Conservation (phyloP, 2,113 vertebrate species). For the Irena cyanogastra region DNA sequence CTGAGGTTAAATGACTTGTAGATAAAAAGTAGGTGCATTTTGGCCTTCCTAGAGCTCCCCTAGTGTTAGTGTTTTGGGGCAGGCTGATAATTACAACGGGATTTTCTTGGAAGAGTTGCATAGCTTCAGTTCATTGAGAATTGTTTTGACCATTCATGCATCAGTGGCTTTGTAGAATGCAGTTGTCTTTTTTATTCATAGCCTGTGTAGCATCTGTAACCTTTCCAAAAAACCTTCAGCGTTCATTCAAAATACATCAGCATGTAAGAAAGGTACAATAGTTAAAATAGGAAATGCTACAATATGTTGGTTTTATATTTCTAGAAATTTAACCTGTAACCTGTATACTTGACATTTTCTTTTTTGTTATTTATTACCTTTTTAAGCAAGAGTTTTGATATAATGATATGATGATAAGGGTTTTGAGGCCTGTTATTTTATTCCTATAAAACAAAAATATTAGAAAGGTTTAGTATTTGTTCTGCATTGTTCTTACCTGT, state of each 20-base stretch:
- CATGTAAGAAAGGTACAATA: background rate
- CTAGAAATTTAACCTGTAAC: background rate
- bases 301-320: background rate
- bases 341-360: too few relatives aligned
- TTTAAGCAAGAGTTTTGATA: background rate
- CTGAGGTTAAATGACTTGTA: background rate
- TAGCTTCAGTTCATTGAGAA: background rate
- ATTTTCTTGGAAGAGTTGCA: background rate
- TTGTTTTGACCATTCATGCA: background rate
- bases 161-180: background rate
- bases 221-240: background rate
- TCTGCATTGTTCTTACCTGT: background rate
- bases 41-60: background rate
- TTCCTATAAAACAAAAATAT: background rate
- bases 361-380: background rate
- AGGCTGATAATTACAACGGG: background rate
- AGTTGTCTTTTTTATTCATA: background rate
- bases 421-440: background rate
- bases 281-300: background rate
- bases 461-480: background rate
- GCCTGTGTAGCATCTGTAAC: background rate
- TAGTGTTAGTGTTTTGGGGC: background rate
- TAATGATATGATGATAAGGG: background rate
- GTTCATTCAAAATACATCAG: background rate
- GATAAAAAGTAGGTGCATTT: background rate